Evolutionary conservation across 2,888 invertebrate species (phyloP).

Genomic region (Pherbina coryleti): DNA sequence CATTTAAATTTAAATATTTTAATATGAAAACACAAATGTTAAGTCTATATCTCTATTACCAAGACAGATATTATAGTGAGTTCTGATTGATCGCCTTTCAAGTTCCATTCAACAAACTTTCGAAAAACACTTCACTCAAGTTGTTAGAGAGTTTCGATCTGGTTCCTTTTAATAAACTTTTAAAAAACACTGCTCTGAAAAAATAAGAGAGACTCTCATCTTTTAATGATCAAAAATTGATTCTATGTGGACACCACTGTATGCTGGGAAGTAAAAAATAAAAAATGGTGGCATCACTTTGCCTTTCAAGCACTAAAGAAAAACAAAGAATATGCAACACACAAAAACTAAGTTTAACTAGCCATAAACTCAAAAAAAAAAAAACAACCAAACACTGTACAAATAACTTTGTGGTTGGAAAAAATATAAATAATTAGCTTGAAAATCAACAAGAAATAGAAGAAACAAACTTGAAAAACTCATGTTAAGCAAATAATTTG

Average conservation of each 20-base stretch:
- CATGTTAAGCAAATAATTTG: background rate
- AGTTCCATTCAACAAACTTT: no score
- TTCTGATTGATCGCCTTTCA: no score
- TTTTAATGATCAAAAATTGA: background rate
- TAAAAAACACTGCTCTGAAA: no score
- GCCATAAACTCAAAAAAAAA: background rate
- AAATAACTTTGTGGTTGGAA: background rate
- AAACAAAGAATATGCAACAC: background rate
- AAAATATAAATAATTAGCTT: no score
- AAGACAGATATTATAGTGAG: no score
- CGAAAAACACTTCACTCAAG: no score
- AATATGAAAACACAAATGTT: no score
- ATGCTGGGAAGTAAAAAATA: background rate
- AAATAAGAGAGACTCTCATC: no score
- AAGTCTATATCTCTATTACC: no score
- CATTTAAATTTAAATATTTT: no score
- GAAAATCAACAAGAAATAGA: background rate
- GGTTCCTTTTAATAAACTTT: no score
- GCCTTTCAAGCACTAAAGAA: constrained; percentile 12
- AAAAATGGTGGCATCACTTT: constrained; percentile 22
- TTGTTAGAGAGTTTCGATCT: no score
- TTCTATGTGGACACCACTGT: background rate
- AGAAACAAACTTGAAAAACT: background rate
- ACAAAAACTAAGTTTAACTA: background rate
- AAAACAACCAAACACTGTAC: background rate